These are phyloP conservation scores for Drosophila paulistorum DNA, from an alignment of 1,140 invertebrate species.

Conservation along the genomic window DNA sequence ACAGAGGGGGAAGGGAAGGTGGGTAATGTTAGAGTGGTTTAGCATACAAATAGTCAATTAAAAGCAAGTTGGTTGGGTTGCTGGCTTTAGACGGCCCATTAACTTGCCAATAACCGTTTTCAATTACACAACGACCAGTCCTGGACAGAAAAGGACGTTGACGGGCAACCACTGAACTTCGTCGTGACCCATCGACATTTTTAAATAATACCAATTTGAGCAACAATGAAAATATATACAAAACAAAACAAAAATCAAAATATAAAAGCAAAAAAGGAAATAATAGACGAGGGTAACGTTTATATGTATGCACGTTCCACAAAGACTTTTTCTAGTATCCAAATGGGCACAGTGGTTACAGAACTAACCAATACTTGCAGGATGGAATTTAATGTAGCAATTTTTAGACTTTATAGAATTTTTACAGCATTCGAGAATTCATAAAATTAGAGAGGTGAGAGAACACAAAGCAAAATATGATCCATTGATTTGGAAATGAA, in stretches of 20 bases:
- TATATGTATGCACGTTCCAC: not conserved
- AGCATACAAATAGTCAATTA: conserved; percentile 78
- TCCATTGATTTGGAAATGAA: too few relatives aligned
- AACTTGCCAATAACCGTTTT: conserved; percentile 80
- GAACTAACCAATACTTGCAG: too few relatives aligned
- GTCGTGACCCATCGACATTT: conserved; percentile 78
- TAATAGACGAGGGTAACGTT: not conserved
- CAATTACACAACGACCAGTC: conserved; percentile 59
- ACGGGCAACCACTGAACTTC: conserved; percentile 54
- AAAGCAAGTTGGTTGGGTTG: conserved; percentile 31
- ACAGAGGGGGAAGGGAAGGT: conserved; percentile 2
- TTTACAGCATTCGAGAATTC: too few relatives aligned
- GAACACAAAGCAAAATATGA: too few relatives aligned
- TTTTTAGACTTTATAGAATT: too few relatives aligned
- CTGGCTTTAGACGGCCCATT: conserved; percentile 55
- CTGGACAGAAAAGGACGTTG: conserved; percentile 25
- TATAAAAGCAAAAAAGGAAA: conserved; percentile 41
- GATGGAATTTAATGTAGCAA: too few relatives aligned
- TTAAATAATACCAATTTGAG: conserved; percentile 75
- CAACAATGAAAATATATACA: conserved; percentile 26
- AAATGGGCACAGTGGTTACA: conserved; percentile 28
- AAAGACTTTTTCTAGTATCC: not conserved
- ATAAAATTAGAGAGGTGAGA: too few relatives aligned
- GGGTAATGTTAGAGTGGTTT: conserved; percentile 27
- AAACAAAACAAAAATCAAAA: conserved; percentile 30